phyloP scores from a whole-genome alignment of 2,888 invertebrate species.

The Athrips mouffetella region DNA sequence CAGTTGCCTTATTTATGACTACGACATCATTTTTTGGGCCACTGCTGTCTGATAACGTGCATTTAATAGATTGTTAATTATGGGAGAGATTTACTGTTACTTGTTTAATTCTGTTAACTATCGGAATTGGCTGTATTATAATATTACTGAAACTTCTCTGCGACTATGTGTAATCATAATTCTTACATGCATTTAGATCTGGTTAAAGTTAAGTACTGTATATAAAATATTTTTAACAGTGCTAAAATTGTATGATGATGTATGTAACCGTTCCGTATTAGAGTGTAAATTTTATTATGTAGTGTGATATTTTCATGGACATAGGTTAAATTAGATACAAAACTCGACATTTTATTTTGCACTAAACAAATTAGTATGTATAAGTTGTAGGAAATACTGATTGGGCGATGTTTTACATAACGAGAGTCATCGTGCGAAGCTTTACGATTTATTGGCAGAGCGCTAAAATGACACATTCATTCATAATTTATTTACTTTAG shows the following conservation, averaged over 20 bases:
- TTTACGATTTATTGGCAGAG: constrained; percentile 57
- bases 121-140: constrained; percentile 39
- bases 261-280: constrained; percentile 17
- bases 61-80: constrained; percentile 75
- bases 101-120: constrained; percentile 63
- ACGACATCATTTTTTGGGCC: constrained; percentile 51
- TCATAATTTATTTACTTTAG: constrained; percentile 67
- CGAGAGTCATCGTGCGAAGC: constrained; percentile 36
- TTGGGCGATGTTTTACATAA: constrained; percentile 40
- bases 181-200: constrained; percentile 15
- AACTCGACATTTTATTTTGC: constrained; percentile 50
- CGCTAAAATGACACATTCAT: constrained; percentile 46
- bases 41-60: constrained; percentile 58
- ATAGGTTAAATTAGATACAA: constrained; percentile 52
- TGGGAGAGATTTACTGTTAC: constrained; percentile 70
- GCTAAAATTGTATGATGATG: constrained; percentile 5
- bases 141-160: background rate
- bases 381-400: constrained; percentile 22
- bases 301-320: constrained; percentile 41
- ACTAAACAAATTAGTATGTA: constrained; percentile 48
- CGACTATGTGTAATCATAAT: constrained; percentile 2
- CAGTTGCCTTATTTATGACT: constrained; percentile 32
- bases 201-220: constrained; percentile 13
- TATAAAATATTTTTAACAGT: constrained; percentile 12
- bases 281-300: constrained; percentile 24